These are phyloP conservation scores for Sphaeridia pumilis DNA, from an alignment of 2,888 invertebrate genomes.

Conservation along the genomic window DNA sequence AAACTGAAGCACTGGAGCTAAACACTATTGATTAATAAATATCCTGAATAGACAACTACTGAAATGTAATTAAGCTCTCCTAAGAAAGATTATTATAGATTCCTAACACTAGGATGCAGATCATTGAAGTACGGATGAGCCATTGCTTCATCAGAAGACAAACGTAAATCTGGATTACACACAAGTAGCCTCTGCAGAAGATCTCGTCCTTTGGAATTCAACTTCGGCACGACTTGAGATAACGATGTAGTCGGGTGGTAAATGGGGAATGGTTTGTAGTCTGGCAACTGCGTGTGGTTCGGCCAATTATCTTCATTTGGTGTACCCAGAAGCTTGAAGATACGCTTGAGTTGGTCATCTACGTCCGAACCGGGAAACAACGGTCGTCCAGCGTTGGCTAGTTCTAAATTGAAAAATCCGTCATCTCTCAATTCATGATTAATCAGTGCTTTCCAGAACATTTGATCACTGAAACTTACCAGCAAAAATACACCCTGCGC, in stretches of 20 bases:
- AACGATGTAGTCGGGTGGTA: constrained; percentile 89
- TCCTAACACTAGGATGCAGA: constrained; percentile 37
- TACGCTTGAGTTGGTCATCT: constrained; percentile 93
- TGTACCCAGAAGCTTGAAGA: constrained; percentile 91
- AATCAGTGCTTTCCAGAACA: too few relatives aligned
- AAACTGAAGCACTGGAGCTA: not conserved
- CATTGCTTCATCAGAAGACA: constrained; percentile 95
- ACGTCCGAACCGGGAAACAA: constrained; percentile 99
- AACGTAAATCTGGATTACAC: constrained; percentile 84
- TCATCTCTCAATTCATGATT: too few relatives aligned
- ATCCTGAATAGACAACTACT: not conserved
- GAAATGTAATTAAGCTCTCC: too few relatives aligned
- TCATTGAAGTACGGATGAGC: constrained; percentile 77
- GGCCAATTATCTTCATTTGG: constrained; percentile 95
- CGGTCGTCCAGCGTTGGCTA: constrained; percentile 92
- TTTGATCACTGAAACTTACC: too few relatives aligned
- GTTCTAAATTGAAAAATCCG: constrained; percentile 49
- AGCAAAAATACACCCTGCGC: constrained; percentile 97
- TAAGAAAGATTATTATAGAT: constrained; percentile 21
- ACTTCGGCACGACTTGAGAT: constrained; percentile 85
- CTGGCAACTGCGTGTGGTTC: constrained; percentile 83
- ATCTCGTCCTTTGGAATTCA: constrained; percentile 86
- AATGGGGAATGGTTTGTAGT: constrained; percentile 88
- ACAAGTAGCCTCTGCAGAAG: constrained; percentile 70
- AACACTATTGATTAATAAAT: not conserved